phyloP scores from a whole-genome alignment of 2,113 vertebrate species.

The Sebastes fasciatus region DNA sequence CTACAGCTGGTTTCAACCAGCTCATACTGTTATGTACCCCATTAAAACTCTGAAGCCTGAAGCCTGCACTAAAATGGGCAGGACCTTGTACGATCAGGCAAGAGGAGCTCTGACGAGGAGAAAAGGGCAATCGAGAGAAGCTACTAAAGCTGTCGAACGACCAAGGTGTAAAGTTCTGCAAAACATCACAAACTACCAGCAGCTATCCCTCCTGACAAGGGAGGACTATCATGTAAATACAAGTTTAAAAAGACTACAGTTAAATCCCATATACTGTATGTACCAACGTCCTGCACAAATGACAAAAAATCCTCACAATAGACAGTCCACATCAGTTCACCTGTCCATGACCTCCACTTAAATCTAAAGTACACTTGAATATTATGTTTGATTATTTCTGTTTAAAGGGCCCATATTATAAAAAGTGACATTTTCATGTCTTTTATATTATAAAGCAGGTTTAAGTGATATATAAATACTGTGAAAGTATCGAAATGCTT shows the following conservation, averaged over 20 bases:
- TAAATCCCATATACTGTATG: too few species aligned
- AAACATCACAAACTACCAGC: background rate
- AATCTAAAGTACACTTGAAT: background rate
- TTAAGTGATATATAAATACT: too few species aligned
- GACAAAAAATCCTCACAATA: background rate
- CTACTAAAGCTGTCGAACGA: background rate
- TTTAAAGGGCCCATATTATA: too few species aligned
- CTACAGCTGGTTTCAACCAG: too few species aligned
- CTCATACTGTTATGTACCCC: too few species aligned
- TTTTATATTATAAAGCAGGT: too few species aligned
- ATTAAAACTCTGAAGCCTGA: background rate
- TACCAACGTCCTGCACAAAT: background rate
- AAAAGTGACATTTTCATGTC: too few species aligned
- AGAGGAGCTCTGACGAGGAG: background rate
- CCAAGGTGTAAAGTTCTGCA: background rate
- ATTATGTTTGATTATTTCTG: background rate
- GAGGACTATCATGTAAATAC: background rate
- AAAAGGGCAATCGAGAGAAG: background rate
- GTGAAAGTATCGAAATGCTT: too few species aligned
- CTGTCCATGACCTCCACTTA: too few species aligned
- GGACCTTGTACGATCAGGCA: background rate
- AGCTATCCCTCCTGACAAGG: background rate
- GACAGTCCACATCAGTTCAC: background rate
- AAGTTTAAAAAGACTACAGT: background rate
- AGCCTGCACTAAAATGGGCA: background rate